Evolutionary conservation across 2,797 vertebrate genomes (phyloP), one percentile per base, ranked within the genome.

Genomic region (Falco concolor): DNA sequence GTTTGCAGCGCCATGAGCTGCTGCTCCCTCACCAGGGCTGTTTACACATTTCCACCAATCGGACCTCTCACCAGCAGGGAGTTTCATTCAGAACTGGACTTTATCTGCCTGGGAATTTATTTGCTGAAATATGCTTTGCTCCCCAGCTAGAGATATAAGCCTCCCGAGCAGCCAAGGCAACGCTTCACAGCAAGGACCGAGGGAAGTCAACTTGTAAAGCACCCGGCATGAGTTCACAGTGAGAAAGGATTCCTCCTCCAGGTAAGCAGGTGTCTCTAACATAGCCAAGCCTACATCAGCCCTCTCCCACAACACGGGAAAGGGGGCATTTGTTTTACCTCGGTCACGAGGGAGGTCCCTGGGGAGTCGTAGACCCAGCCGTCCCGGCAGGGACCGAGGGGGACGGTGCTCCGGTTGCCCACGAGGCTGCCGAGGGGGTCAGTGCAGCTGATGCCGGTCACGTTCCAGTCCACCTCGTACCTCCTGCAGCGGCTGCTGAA

Each of bases 391-490:
- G 89, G 84, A 4, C 76, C 65, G 0, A 98, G 91, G 0, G 93
- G 40, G 40, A 42, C 40, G 40, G 40, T 42, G 40, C 40, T 42
- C 40, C 40, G 40, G 10, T 93, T 96, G 91, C 49, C 67, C 12
- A 56, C 20, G 11, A 97, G 87, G 87, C 64, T 79, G 57, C 93
- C 80, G 1, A 98, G 80, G 2, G 97, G 98, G 69, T 98, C 93
- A 0, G 27, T 80, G 59, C 98, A 98, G 95, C 83, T 90, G 34
- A 98, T 8, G 28, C 38, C 50, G 0, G 96, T 98, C 1, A 24
- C 5, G 27, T 98, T 98, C 98, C 98, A 98, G 85, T 98, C 97
- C 79, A 98, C 87, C 45, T 98, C 78, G 3, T 98, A 98, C 78
- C 97, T 96, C 88, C 84, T 86, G 94, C 98, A 98, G 84, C 96